Conservation (phyloP, 2,888 invertebrate genomes). For the Oasisia sp. region DNA sequence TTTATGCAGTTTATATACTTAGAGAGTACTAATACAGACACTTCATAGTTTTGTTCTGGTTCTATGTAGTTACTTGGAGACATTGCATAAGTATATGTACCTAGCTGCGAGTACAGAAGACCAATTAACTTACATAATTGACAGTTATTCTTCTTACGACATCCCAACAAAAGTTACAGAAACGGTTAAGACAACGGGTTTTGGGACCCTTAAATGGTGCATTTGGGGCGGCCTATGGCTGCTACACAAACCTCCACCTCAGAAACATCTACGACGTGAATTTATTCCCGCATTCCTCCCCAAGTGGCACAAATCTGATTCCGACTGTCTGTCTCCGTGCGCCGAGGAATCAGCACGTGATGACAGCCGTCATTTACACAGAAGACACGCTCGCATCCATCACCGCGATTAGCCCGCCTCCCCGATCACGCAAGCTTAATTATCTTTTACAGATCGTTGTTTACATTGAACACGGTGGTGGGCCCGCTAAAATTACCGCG, state of each 20-base stretch:
- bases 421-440: background rate
- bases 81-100: no score
- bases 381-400: background rate
- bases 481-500: background rate
- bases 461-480: background rate
- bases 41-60: no score
- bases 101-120: no score
- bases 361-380: background rate
- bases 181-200: no score
- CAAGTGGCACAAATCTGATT: background rate
- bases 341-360: background rate
- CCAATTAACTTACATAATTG: no score
- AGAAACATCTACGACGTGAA: background rate
- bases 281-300: background rate
- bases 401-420: background rate
- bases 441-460: constrained; percentile 10
- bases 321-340: background rate
- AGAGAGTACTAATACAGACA: no score
- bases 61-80: no score
- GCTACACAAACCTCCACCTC: background rate
- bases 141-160: no score
- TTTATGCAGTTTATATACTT: no score
- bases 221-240: no score
- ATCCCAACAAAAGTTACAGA: no score
- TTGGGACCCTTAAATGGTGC: no score